Evolutionary conservation across 2,113 vertebrate species (phyloP), one percentile per base, ranked within the genome.

Genomic region (Cettia cetti): DNA sequence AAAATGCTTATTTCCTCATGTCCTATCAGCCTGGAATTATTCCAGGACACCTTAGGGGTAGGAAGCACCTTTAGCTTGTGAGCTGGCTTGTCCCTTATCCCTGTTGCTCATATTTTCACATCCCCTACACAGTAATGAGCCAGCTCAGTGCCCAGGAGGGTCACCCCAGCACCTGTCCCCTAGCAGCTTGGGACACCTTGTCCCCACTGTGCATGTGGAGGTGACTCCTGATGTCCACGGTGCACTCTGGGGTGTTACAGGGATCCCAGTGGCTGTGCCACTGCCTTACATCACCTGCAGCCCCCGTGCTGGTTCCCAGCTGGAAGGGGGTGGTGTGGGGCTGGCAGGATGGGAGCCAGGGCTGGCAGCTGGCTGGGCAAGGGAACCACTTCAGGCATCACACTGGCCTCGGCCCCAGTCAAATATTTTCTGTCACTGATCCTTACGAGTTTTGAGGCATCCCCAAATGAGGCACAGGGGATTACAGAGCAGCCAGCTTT

Each of bases 401-500:
- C 35, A 11, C 63, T 63, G 85, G 63, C 80, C 75, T 61, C 18
- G 2, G 59, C 64, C 30, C 52, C 7, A 2, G 30, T 83, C 50
- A 63, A 70, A 53, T 83, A 53, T 93, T 82, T 92, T 90, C 92
- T 90, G 60, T 78, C 28, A 28, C 39, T 33, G 82, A 60, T 88
- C 59, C 76, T 88, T 82, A 64, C 4, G 30, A 82, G 66, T 88
- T 84, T 61, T 86, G 60, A 89, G 92, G 95, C 91, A 91, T 95
- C 64, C 68, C 80, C 52, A 81, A 60, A 94, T 31, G 86, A 92
- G 86, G 69, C 91, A 39, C 80, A 21, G 69, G 95, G 86, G 80
- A 89, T 68, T 92, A 31, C 60, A 83, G 82, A 86, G 77, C 92
- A 92, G 86, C 87, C 95, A 83, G 86, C 86, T 94, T 84, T 74